These are phyloP conservation scores for Brotogeris chrysoptera DNA, from an alignment of 2,797 vertebrate species.

Conservation along the genomic window DNA sequence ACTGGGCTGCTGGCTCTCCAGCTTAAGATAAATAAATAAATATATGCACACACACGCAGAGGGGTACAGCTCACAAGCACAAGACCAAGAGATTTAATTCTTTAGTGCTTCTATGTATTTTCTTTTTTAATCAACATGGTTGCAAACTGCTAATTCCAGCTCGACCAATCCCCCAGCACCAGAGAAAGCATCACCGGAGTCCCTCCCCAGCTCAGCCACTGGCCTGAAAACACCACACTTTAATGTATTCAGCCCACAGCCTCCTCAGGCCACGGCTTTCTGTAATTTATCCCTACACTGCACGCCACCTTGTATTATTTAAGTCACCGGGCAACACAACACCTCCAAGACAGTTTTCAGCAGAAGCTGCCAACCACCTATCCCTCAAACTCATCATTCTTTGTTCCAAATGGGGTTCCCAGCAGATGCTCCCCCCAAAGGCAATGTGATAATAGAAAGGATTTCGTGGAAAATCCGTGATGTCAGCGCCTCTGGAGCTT, in stretches of 20 bases:
- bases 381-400: neutral
- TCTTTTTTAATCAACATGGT: neutral
- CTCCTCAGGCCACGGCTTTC: neutral
- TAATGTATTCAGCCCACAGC: neutral
- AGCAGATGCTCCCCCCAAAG: neutral
- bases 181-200: neutral
- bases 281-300: neutral
- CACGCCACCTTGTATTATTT: neutral
- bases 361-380: neutral
- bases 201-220: neutral
- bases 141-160: constrained; percentile 9
- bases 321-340: rapidly evolving
- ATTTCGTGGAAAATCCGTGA: neutral
- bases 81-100: neutral
- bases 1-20: neutral
- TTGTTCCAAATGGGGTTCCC: neutral
- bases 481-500: rapidly evolving
- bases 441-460: rapidly evolving
- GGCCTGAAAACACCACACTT: neutral
- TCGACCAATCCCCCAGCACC: neutral
- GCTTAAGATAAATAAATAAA: neutral
- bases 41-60: rapidly evolving
- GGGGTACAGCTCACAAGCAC: neutral
- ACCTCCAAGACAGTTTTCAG: neutral
- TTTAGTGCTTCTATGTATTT: neutral